A percentile compares a stretch with the other conserved stretches of the same genome.
phyloP scores from a whole-genome alignment of 2,113 vertebrate genomes.

The Fulmarus glacialis region DNA sequence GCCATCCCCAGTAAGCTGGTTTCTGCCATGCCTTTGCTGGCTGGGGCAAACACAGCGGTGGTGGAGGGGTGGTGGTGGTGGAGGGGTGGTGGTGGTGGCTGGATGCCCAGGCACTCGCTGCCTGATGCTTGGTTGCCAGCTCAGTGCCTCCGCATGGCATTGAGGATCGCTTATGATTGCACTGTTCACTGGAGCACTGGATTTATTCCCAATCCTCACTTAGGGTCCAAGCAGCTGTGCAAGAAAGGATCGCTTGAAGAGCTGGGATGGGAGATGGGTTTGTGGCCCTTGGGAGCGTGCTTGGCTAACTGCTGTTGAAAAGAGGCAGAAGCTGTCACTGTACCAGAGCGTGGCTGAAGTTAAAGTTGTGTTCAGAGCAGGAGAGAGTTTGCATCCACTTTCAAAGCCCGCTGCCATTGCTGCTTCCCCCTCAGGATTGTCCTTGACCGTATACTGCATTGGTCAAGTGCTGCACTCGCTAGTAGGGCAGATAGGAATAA shows the following conservation, averaged over 20 bases:
- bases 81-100: neutral
- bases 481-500: neutral
- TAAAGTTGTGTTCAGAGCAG: neutral
- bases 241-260: neutral
- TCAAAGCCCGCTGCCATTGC: neutral
- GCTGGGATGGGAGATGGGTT: neutral
- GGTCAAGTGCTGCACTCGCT: neutral
- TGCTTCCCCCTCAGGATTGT: neutral
- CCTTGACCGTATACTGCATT: rapidly evolving
- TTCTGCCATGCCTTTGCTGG: neutral
- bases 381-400: neutral
- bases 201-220: neutral
- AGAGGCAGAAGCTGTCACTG: neutral
- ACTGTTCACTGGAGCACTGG: neutral
- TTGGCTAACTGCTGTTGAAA: neutral
- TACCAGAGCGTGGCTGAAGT: neutral
- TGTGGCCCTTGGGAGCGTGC: neutral
- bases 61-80: neutral
- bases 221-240: neutral
- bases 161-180: rapidly evolving
- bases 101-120: neutral
- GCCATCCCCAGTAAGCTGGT: neutral
- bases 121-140: neutral
- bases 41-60: neutral
- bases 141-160: neutral